Base-by-base conservation (phyloP, 2,113 vertebrate genomes). In the Nycticryphes semicollaris region DNA sequence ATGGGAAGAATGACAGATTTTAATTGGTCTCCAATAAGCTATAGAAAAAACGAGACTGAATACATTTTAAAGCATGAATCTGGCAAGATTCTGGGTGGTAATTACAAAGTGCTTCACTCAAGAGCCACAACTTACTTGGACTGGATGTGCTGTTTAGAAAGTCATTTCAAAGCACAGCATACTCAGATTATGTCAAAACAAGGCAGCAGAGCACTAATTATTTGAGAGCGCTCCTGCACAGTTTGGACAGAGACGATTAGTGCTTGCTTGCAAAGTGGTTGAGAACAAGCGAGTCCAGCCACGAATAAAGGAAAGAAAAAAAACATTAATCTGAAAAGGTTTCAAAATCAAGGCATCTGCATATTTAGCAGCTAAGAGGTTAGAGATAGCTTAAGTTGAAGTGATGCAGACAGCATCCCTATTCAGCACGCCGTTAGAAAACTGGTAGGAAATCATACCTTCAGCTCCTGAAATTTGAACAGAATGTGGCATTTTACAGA, bases 141-240 rank as follows among this genome's bases (percentile, higher is more conserved):
- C 31, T 70, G 45, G 35, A 89, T 86, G 24, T 68, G 35, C 64
- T 86, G 60, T 84, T 94, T 86, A 81, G 73, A 88, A 94, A 88
- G 20, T 67, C 43, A 68, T 72, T 77, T 89, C 83, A 78, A 89
- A 92, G 51, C 59, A 81, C 64, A 75, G 85, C 53, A 92, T 45
- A 75, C 28, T 94, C 39, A 48, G 35, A 94, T 63, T 62, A 66
- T 70, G 48, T 90, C 90, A 94, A 93, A 96, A 96, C 87, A 96
- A 83, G 60, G 84, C 51, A 90, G 88, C 41, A 67, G 33, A 93
- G 45, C 45, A 57, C 51, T 95, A 89, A 87, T 91, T 95, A 96
- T 83, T 39, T 72, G 35, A 83, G 72, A 74, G 47, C 2, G 8
- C 54, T 90, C 64, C 83, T 68, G 66, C 85, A 83, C 63, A 73